phyloP scores from a whole-genome alignment of 1,140 invertebrate genomes.

The Leptopilina boulardi region DNA sequence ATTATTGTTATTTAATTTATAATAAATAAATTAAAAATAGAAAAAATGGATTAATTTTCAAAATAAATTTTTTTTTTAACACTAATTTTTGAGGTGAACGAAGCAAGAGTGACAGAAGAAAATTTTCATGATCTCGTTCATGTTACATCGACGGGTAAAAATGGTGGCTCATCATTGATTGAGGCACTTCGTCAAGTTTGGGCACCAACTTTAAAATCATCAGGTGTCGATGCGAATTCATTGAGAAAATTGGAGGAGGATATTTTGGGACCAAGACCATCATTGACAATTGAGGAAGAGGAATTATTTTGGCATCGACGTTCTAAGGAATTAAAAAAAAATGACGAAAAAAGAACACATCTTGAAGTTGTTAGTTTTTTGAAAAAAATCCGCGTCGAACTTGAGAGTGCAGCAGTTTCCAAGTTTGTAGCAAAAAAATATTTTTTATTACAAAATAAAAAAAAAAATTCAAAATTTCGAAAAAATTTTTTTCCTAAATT shows the following conservation, averaged over 20 bases:
- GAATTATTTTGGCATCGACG: slow-evolving; percentile 64
- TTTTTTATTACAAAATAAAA: slow-evolving; percentile 30
- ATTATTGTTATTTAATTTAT: slow-evolving; percentile 4
- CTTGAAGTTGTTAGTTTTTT: slow-evolving; percentile 59
- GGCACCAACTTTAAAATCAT: slow-evolving; percentile 64
- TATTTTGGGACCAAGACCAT: slow-evolving; percentile 61
- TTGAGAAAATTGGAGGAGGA: slow-evolving; percentile 69
- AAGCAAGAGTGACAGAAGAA: slow-evolving; percentile 62
- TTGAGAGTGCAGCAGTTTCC: slow-evolving; percentile 66
- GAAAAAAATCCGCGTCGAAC: slow-evolving; percentile 65
- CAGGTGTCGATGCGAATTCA: slow-evolving; percentile 58
- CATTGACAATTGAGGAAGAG: slow-evolving; percentile 63
- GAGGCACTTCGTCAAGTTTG: slow-evolving; percentile 71
- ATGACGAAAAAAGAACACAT: slow-evolving; percentile 62
- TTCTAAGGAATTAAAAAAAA: slow-evolving; percentile 54
- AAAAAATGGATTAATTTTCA: slow-evolving; percentile 4
- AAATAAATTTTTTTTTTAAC: slow-evolving; percentile 33
- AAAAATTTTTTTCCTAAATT: not conserved
- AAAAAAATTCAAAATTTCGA: no score
- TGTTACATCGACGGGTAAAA: slow-evolving; percentile 65
- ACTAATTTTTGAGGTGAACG: slow-evolving; percentile 55
- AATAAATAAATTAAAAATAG: slow-evolving; percentile 27
- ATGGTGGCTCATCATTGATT: slow-evolving; percentile 58
- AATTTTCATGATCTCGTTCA: slow-evolving; percentile 73
- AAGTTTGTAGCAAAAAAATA: slow-evolving; percentile 53